Conservation (phyloP, 2,113 vertebrate genomes). For the Camarhynchus parvulus region DNA sequence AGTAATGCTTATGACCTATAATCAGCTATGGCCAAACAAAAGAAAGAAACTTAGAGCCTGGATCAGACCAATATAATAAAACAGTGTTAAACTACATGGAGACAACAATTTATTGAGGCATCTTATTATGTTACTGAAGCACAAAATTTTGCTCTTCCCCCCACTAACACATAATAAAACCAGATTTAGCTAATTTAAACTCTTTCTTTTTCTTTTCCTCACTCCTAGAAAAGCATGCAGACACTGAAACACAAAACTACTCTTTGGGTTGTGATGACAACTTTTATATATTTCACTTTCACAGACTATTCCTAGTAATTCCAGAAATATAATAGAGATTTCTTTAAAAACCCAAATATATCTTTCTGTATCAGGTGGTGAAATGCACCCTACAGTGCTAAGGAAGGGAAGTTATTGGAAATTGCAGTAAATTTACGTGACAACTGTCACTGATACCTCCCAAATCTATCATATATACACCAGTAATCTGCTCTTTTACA, state of each 20-base stretch:
- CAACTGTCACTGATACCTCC: background rate
- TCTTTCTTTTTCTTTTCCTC: rapidly evolving
- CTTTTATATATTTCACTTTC: background rate
- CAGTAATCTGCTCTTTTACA: background rate
- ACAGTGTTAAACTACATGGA: background rate
- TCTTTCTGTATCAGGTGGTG: background rate
- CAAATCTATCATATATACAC: background rate
- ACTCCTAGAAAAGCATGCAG: background rate
- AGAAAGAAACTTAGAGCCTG: background rate
- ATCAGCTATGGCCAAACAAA: background rate
- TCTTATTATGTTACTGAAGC: background rate
- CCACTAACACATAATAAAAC: background rate
- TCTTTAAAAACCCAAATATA: background rate
- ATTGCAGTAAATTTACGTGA: background rate
- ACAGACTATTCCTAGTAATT: background rate
- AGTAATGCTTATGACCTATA: background rate
- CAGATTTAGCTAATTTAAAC: background rate
- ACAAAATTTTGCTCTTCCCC: background rate
- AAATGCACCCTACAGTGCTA: background rate
- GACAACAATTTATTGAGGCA: background rate
- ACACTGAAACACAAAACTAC: background rate
- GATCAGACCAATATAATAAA: background rate
- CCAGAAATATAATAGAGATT: background rate
- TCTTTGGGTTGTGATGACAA: background rate
- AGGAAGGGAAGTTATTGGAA: background rate